These are phyloP conservation scores for Eclectus roratus DNA, from an alignment of 2,113 vertebrate species.

Conservation along the genomic window DNA sequence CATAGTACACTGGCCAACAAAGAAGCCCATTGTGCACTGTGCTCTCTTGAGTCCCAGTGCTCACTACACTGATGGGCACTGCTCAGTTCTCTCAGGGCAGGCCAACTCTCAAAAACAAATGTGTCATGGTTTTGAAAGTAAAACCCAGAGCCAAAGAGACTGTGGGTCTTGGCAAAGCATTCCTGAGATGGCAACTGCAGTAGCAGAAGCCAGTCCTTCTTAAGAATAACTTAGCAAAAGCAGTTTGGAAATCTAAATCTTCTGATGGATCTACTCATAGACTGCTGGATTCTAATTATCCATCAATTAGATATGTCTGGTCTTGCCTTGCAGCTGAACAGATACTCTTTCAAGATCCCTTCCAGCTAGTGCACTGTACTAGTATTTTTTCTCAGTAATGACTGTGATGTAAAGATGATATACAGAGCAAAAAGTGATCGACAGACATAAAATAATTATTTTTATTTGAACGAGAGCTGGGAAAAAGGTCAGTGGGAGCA, in stretches of 20 bases:
- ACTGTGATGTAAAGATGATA: not conserved
- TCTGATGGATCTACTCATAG: not conserved
- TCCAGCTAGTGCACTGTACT: not conserved
- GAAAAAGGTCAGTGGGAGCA: not conserved
- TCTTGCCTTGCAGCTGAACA: not conserved
- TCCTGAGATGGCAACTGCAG: not conserved
- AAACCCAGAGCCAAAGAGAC: not conserved
- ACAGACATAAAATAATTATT: not conserved
- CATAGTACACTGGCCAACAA: too few relatives aligned
- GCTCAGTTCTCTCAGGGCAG: not conserved
- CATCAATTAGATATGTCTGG: not conserved
- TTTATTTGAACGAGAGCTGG: not conserved
- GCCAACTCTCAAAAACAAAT: not conserved
- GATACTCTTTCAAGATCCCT: not conserved
- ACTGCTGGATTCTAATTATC: not conserved
- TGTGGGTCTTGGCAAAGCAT: not conserved
- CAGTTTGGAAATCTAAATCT: not conserved
- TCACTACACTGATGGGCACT: rapidly evolving
- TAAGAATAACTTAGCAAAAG: not conserved
- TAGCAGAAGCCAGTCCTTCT: not conserved
- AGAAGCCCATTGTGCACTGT: not conserved
- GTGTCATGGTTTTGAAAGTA: not conserved
- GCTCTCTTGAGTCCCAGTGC: not conserved
- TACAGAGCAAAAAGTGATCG: not conserved
- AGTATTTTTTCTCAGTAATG: not conserved